Conservation (phyloP, 2,797 vertebrate genomes). For the Acestrorhynchus altus region DNA sequence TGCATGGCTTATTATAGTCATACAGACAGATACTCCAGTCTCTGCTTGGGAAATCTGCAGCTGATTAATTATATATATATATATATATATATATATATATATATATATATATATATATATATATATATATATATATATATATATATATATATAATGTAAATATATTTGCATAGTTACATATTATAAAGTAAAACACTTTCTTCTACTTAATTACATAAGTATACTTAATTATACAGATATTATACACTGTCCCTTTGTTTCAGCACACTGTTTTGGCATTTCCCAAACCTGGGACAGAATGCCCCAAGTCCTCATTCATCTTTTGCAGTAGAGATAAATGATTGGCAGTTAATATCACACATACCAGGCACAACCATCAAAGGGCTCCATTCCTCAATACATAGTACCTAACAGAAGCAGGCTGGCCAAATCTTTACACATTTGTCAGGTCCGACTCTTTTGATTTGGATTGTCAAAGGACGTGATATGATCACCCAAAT, state of each 20-base stretch:
- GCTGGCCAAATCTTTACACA: neutral
- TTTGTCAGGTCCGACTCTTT: slow-evolving; percentile 14
- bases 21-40: too few relatives aligned
- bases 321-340: slow-evolving; percentile 14
- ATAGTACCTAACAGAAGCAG: neutral
- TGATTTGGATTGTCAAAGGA: slow-evolving; percentile 15
- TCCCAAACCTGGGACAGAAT: neutral
- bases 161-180: too few relatives aligned
- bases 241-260: neutral
- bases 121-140: too few relatives aligned
- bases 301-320: neutral
- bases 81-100: too few relatives aligned
- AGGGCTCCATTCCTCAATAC: neutral
- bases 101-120: too few relatives aligned
- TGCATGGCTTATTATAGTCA: too few relatives aligned
- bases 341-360: slow-evolving; percentile 6
- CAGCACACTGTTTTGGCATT: neutral
- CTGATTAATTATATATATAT: too few relatives aligned
- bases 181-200: too few relatives aligned
- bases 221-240: too few relatives aligned
- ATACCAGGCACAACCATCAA: slow-evolving; percentile 11
- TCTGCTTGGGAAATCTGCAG: too few relatives aligned
- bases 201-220: too few relatives aligned
- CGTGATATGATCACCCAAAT: slow-evolving; percentile 9
- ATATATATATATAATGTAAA: too few relatives aligned